Base-by-base conservation (phyloP, 1,140 invertebrate species). In the Calephelis nemesis region DNA sequence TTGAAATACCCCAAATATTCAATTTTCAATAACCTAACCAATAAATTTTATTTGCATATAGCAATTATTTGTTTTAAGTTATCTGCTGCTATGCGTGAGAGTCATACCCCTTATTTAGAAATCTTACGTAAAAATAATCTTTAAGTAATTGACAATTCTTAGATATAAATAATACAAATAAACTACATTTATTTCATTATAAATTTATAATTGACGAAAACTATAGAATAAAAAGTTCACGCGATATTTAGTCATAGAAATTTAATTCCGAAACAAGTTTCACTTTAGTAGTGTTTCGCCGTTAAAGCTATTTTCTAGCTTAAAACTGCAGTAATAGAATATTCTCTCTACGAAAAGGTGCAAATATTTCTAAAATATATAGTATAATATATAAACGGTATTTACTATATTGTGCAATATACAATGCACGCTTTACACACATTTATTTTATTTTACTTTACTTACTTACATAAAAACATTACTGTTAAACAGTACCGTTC, bases 291-390 rank as follows among this genome's bases (percentile, higher is more conserved):
- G 79, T 84, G 75, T 78, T 72, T 60, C 71, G 64, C 75, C 71
- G 76, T 81, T 76, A 79, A 84, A 66, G 65, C 65, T 83, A 84
- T 77, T 76, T 66, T 79, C 78, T 88, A 87, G 78, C 81, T 87
- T 58, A 86, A 83, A 78, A 82, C 83, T 89, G 88, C 87, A 82
- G 82, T 85, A 85, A 86, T 88, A 89, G 79, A 85, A 85, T 87
- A 90, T 84, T 85, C 85, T 91, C 88, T 87, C 54, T 58, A 58
- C 54, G 54, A 58, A 88, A 85, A 83, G 85, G 88, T 91, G 88
- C 88, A 91, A 91, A 91, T 91, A 91, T 85, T 85, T 88, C 88
- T 91, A 91, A 91, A 91, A 91, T 91, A 91, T 90, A 82, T 79
- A 74, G 74, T 85, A 80, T 87, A 87, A 83, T 87, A 75, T 87